Conservation (phyloP, 2,797 vertebrate species). For the Cuniculus paca region DNA sequence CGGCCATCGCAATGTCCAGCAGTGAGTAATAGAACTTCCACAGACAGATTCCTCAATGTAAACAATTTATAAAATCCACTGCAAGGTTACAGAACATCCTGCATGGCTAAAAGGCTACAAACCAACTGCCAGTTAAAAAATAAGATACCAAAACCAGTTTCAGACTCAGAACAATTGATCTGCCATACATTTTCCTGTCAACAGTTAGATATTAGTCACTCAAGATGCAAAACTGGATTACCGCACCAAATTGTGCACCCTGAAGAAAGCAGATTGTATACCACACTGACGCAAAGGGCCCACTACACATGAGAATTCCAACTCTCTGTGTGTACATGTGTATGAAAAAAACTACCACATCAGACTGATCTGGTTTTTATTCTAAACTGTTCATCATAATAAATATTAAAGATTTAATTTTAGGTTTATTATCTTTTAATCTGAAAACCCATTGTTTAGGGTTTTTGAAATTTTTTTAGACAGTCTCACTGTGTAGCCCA, state of each 20-base stretch:
- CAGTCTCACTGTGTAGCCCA: no score
- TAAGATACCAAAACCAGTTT: neutral
- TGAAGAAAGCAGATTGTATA: neutral
- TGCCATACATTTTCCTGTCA: neutral
- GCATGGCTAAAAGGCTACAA: neutral
- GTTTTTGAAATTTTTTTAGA: no score
- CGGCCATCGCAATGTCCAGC: neutral
- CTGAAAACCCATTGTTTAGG: no score
- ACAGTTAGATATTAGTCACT: neutral
- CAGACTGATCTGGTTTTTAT: no score
- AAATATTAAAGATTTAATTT: no score
- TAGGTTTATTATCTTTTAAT: no score
- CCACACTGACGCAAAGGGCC: neutral
- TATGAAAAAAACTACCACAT: no score
- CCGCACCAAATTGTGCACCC: neutral
- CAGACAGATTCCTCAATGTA: neutral
- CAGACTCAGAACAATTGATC: neutral
- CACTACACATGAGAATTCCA: neutral
- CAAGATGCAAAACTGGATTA: neutral
- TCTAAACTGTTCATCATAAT: no score
- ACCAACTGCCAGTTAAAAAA: neutral
- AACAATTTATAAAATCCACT: neutral
- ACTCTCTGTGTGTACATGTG: neutral
- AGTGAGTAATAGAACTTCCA: neutral
- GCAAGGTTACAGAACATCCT: neutral